phyloP scores from a whole-genome alignment of 1,140 invertebrate species.

The Drosophila chauvacae region DNA sequence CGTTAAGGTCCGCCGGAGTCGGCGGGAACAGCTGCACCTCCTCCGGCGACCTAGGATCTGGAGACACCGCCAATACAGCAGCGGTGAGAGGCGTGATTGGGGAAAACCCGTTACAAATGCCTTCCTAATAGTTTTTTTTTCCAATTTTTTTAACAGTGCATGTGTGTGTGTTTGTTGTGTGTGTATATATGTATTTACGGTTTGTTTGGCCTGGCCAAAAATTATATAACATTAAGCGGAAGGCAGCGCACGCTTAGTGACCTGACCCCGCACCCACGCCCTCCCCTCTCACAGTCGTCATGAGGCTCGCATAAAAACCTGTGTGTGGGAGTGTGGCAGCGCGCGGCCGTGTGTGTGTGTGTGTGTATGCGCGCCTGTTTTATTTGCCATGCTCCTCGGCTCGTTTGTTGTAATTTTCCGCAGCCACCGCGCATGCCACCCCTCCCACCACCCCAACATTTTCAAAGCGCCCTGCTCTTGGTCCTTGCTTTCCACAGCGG shows the following conservation, averaged over 20 bases:
- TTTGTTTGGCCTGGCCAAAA: constrained; percentile 41
- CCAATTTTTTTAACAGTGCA: background rate
- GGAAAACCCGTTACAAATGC: background rate
- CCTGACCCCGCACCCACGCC: constrained; percentile 22
- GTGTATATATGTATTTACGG: constrained; percentile 17
- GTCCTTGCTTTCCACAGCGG: constrained; percentile 16
- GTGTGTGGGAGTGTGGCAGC: constrained; percentile 4
- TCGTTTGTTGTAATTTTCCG: constrained; percentile 50
- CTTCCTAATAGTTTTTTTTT: constrained; percentile 2
- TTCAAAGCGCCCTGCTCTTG: background rate
- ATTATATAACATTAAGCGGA: constrained; percentile 47
- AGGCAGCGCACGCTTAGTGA: constrained; percentile 61
- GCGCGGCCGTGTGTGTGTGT: background rate
- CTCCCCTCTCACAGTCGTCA: constrained; percentile 16
- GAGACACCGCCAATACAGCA: constrained; percentile 23
- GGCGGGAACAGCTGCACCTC: constrained; percentile 37
- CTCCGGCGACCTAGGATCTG: background rate
- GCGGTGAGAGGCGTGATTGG: constrained; percentile 29
- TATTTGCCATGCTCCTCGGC: constrained; percentile 49
- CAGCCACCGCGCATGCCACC: constrained; percentile 52
- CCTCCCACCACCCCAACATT: background rate
- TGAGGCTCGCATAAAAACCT: constrained; percentile 22
- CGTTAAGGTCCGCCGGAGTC: constrained; percentile 10
- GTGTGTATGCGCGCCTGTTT: constrained; percentile 22
- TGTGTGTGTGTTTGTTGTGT: constrained; percentile 8